Percentiles rank a stretch among this genome's conserved stretches.
Evolutionary conservation across 2,113 vertebrate genomes (phyloP).

Genomic region (Galemys pyrenaicus): DNA sequence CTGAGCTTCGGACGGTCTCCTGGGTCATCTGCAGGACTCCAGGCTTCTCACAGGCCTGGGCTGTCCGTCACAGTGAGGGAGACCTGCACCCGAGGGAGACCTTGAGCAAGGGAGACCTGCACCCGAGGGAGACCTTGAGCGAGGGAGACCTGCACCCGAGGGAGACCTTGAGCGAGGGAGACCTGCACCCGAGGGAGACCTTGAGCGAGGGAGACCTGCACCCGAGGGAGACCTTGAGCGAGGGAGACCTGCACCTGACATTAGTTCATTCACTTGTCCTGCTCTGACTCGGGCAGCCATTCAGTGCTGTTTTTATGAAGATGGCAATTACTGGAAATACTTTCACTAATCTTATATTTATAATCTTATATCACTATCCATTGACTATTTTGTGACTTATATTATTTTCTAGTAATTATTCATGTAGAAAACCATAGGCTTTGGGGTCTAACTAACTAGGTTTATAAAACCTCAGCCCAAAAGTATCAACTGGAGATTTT

Average conservation of each 20-base stretch:
- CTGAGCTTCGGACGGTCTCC: not conserved
- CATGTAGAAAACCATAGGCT: not conserved
- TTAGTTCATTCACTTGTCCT: rapidly evolving
- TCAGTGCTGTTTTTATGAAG: not conserved
- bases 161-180: not conserved
- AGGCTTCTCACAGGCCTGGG: not conserved
- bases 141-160: not conserved
- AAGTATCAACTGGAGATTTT: not conserved
- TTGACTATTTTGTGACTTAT: too few relatives aligned
- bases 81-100: too few relatives aligned
- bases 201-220: not conserved
- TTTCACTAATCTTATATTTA: not conserved
- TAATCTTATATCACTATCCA: too few relatives aligned
- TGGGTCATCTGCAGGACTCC: not conserved
- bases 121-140: not conserved
- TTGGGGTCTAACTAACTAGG: not conserved
- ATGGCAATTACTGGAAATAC: not conserved
- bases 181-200: not conserved
- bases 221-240: not conserved
- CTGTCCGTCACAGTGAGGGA: not conserved
- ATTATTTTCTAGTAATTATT: too few relatives aligned
- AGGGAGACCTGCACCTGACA: not conserved
- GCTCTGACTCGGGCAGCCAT: not conserved
- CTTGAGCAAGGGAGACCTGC: not conserved
- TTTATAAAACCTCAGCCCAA: not conserved